Evolutionary conservation across 2,797 vertebrate genomes (phyloP).

Genomic region (Rhynchonycteris naso): DNA sequence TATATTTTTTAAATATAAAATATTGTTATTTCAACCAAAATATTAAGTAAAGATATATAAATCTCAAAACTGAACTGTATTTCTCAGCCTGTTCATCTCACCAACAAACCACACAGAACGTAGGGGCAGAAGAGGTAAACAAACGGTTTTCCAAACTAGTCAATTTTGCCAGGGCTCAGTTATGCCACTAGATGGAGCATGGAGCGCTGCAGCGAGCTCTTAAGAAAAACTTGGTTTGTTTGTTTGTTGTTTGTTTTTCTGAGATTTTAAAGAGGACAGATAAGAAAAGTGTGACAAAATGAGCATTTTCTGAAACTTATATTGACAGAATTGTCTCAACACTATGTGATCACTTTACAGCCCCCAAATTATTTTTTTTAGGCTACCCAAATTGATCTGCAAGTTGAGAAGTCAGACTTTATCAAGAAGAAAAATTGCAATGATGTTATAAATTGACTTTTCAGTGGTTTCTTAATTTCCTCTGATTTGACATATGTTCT

Average conservation of each 20-base stretch:
- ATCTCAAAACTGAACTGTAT: background rate
- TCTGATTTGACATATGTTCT: background rate
- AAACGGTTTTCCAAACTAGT: constrained; percentile 23
- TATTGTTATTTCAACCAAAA: constrained; percentile 48
- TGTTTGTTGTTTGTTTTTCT: constrained; percentile 59
- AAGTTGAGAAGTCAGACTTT: constrained; percentile 10
- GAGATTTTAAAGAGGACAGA: constrained; percentile 23
- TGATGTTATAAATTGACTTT: background rate
- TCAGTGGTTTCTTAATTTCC: background rate
- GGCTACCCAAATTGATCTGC: background rate
- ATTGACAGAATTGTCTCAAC: background rate
- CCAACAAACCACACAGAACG: background rate
- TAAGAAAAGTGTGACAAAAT: background rate
- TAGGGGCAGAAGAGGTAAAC: background rate
- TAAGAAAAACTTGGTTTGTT: constrained; percentile 1
- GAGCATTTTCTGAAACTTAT: background rate
- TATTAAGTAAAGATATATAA: constrained; percentile 3
- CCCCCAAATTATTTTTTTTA: background rate
- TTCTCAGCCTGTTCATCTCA: background rate
- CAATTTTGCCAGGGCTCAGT: constrained; percentile 70
- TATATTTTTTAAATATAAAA: constrained; percentile 61
- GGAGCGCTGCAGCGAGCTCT: constrained; percentile 73
- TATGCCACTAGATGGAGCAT: constrained; percentile 87
- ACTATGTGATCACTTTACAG: background rate
- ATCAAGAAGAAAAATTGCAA: background rate